A percentile compares a stretch with the other conserved stretches of the same genome.
Evolutionary conservation across 2,888 invertebrate genomes (phyloP).

Genomic region (Dryococelus australis): DNA sequence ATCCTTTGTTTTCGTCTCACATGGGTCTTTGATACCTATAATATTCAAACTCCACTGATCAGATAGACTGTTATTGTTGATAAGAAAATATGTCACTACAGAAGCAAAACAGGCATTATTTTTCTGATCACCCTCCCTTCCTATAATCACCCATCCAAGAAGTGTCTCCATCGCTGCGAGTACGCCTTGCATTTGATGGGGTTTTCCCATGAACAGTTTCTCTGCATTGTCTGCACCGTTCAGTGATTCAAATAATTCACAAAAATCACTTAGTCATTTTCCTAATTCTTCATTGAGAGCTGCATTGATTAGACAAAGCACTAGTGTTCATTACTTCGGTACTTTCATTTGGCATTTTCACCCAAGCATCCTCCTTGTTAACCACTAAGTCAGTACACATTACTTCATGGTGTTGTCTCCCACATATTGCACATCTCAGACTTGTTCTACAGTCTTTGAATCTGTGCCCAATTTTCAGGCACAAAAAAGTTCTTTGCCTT

Average conservation of each 20-base stretch:
- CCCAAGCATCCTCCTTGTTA: not conserved
- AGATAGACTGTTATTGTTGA: not conserved
- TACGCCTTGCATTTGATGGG: not conserved
- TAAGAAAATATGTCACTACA: not conserved
- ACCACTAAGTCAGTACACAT: not conserved
- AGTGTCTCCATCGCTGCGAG: not conserved
- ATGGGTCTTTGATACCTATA: too few relatives aligned
- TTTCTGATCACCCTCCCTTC: not conserved
- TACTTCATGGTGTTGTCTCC: not conserved
- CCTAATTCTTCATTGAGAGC: not conserved
- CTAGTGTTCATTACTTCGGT: not conserved
- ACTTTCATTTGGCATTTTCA: not conserved
- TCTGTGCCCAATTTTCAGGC: not conserved
- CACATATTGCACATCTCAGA: too few relatives aligned
- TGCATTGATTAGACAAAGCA: not conserved
- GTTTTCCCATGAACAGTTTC: not conserved
- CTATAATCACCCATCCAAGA: not conserved
- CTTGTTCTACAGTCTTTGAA: too few relatives aligned
- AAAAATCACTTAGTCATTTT: not conserved
- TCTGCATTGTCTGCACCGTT: not conserved
- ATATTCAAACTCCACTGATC: constrained; percentile 13
- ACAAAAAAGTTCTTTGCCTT: not conserved
- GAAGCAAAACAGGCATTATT: not conserved
- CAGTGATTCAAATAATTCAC: not conserved
- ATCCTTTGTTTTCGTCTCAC: too few relatives aligned